phyloP scores from a whole-genome alignment of 2,113 vertebrate species.

The Gnathochromis pfefferi region DNA sequence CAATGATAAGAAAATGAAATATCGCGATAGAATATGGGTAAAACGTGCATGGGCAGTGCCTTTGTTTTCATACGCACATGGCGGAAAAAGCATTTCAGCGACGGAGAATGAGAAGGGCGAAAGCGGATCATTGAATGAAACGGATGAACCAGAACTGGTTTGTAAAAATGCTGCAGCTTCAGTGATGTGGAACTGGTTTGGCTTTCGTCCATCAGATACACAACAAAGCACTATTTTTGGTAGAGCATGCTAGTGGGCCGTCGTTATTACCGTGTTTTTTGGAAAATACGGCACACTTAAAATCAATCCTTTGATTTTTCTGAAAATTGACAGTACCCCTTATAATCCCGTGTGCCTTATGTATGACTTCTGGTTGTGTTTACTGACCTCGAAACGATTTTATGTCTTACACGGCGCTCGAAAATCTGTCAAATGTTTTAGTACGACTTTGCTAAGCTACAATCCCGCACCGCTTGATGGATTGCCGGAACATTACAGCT shows the following conservation, averaged over 20 bases:
- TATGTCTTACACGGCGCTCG: rapidly evolving
- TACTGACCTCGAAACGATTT: rapidly evolving
- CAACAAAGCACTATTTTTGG: too few relatives aligned
- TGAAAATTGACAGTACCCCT: not conserved
- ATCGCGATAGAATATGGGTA: not conserved
- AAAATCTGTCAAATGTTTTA: not conserved
- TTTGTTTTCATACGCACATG: not conserved
- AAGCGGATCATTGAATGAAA: not conserved
- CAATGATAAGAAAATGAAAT: not conserved
- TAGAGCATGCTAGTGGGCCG: too few relatives aligned
- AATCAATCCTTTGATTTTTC: not conserved
- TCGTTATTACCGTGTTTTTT: too few relatives aligned
- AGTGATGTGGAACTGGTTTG: not conserved
- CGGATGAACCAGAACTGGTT: not conserved
- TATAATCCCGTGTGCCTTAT: not conserved
- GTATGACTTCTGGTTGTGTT: not conserved
- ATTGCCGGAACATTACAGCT: not conserved
- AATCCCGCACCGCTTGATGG: rapidly evolving
- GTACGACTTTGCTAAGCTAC: not conserved
- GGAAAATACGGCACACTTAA: not conserved
- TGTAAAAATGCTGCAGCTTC: not conserved
- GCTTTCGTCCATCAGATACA: rapidly evolving
- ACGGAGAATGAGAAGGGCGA: not conserved
- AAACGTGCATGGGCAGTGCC: not conserved
- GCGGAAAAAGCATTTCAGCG: not conserved